A percentile compares a stretch with the other conserved stretches of the same genome.
Conservation (phyloP, 2,113 vertebrate genomes). For the Bubo bubo region DNA sequence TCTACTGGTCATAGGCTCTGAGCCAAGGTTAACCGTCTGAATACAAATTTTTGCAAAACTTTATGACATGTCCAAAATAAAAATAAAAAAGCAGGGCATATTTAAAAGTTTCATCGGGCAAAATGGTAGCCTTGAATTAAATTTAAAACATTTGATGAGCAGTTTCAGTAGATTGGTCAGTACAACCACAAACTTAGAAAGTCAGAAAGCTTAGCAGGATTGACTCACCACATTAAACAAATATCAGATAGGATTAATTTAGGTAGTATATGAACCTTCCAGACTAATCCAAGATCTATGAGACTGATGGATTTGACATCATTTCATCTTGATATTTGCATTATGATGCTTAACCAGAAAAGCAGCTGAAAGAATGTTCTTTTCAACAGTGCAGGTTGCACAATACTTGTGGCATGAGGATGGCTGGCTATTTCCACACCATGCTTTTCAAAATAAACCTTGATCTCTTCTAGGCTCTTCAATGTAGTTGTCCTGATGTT, state of each 20-base stretch:
- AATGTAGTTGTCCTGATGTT: not conserved
- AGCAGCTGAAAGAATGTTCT: not conserved
- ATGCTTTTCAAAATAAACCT: not conserved
- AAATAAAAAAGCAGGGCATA: not conserved
- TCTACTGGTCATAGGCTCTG: not conserved
- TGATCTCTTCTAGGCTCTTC: not conserved
- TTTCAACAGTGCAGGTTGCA: fast-evolving
- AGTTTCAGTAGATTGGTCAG: not conserved
- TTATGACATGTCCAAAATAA: not conserved
- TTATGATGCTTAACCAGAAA: not conserved
- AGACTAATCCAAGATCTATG: not conserved
- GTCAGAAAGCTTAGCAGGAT: not conserved
- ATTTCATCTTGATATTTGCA: not conserved
- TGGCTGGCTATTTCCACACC: not conserved
- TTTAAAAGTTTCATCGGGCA: not conserved
- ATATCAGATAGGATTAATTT: not conserved
- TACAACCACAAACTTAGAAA: not conserved
- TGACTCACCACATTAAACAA: not conserved
- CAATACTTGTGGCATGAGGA: not conserved
- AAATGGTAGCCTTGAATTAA: not conserved
- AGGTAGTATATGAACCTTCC: not conserved
- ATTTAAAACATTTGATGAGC: not conserved
- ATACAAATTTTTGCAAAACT: not conserved
- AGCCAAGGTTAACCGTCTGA: not conserved
- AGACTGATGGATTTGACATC: not conserved